Evolutionary conservation across 1,140 invertebrate genomes (phyloP).

Genomic region (Drosophila elegans): DNA sequence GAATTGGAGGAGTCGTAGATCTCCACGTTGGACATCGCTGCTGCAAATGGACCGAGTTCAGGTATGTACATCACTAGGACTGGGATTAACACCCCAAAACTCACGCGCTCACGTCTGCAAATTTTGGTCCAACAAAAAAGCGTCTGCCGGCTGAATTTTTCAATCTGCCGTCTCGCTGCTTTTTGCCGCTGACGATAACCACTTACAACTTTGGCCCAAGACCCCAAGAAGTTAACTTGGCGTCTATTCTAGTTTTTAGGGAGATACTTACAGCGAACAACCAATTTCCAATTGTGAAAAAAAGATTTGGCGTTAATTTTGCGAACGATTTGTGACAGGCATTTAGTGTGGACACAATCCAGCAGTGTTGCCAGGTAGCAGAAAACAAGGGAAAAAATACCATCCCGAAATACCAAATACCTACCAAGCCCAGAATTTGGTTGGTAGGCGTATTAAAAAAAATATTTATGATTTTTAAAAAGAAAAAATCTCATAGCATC

Average conservation of each 20-base stretch:
- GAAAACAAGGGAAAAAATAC: neutral
- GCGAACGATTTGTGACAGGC: slow-evolving; percentile 6
- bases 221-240: neutral
- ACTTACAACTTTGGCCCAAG: neutral
- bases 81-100: slow-evolving; percentile 24
- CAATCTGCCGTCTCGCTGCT: too few relatives aligned
- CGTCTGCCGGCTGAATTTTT: slow-evolving; percentile 54
- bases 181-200: neutral
- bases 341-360: neutral
- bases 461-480: too few relatives aligned
- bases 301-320: slow-evolving; percentile 26
- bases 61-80: slow-evolving; percentile 17
- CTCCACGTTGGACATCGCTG: slow-evolving; percentile 62
- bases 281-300: slow-evolving; percentile 4
- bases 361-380: neutral
- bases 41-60: slow-evolving; percentile 25
- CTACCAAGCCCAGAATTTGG: too few relatives aligned
- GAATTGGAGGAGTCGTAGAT: slow-evolving; percentile 70
- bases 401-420: neutral
- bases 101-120: slow-evolving; percentile 55
- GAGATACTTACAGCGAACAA: slow-evolving; percentile 6
- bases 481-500: too few relatives aligned
- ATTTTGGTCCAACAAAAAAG: slow-evolving; percentile 35
- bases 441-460: too few relatives aligned
- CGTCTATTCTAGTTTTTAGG: neutral